Evolutionary conservation across 2,113 vertebrate genomes (phyloP).

Genomic region (Heliornis fulica): DNA sequence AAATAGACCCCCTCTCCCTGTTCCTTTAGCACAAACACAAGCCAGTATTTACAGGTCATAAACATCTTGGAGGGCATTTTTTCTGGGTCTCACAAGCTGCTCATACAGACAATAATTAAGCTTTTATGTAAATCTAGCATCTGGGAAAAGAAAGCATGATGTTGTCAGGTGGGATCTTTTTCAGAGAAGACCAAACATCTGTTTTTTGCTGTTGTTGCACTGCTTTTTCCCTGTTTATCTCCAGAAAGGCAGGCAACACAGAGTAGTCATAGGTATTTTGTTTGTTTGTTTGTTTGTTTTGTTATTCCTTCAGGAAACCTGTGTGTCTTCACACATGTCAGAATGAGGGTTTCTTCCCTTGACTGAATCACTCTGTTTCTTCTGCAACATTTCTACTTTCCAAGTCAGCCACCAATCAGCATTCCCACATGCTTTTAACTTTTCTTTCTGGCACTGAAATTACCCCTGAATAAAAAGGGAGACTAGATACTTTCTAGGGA

Average conservation of each 20-base stretch:
- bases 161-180: neutral
- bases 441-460: neutral
- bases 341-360: neutral
- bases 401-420: neutral
- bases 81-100: neutral
- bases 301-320: neutral
- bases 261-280: neutral
- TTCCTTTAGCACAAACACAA: neutral
- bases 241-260: neutral
- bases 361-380: neutral
- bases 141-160: neutral
- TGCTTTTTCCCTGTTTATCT: neutral
- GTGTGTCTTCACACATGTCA: neutral
- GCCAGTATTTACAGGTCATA: conserved; percentile 7
- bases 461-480: neutral
- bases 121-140: neutral
- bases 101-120: neutral
- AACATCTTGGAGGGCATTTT: neutral
- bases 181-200: neutral
- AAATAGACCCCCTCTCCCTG: neutral
- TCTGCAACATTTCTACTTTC: neutral
- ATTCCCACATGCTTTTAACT: neutral
- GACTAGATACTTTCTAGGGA: neutral
- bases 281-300: neutral
- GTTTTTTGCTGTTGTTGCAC: neutral